These are phyloP conservation scores for Spodoptera litura DNA, from an alignment of 1,140 invertebrate species.

Conservation along the genomic window DNA sequence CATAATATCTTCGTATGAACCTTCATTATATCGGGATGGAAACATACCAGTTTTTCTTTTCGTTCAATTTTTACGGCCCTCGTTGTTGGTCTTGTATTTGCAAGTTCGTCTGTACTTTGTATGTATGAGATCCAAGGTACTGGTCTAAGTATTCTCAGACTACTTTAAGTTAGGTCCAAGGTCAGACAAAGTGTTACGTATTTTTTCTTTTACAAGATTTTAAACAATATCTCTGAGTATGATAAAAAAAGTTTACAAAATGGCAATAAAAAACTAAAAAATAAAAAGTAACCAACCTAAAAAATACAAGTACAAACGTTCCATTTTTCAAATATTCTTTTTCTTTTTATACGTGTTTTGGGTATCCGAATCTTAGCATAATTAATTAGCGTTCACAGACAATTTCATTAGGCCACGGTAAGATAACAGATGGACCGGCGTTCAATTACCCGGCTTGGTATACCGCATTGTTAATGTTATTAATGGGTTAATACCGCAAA, in stretches of 20 bases:
- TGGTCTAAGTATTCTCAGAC: not conserved
- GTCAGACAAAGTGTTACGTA: too few species aligned
- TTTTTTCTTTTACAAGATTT: too few species aligned
- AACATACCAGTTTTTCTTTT: conserved; percentile 7
- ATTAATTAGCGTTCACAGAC: conserved; percentile 64
- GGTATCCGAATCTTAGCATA: conserved; percentile 50
- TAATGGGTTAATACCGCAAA: conserved; percentile 69
- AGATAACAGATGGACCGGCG: conserved; percentile 68
- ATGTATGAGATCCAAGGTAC: too few species aligned
- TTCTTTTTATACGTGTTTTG: not conserved
- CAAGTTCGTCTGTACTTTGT: not conserved
- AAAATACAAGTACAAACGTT: not conserved
- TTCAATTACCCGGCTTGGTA: conserved; percentile 66
- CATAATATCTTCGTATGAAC: conserved; percentile 29
- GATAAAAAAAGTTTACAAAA: too few species aligned
- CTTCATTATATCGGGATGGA: conserved; percentile 38
- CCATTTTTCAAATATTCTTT: not conserved
- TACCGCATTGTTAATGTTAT: conserved; percentile 75
- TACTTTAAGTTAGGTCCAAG: too few species aligned
- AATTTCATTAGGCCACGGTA: conserved; percentile 66
- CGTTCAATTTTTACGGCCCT: not conserved
- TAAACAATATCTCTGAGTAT: too few species aligned
- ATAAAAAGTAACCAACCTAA: not conserved
- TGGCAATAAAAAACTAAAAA: too few species aligned
- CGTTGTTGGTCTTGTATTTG: not conserved